Conservation (phyloP, 2,113 vertebrate species). For the human region GRCh38 chr21:13757001-13757500, state of each 20-base stretch:
- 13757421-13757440: no score
- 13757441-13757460: no score
- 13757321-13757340: not conserved
- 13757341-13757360: not conserved
- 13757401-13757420: not conserved
- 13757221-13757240: not conserved
- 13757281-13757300: not conserved
- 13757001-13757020: no score
- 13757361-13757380: not conserved
- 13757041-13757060: not conserved
- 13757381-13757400: not conserved
- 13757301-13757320: not conserved
- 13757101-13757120: not conserved
- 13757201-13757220: not conserved
- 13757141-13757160: not conserved
- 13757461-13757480: not conserved
- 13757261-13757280: not conserved
- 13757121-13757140: not conserved
- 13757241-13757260: not conserved
- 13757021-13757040: not conserved
- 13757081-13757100: not conserved
- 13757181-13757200: not conserved
- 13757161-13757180: not conserved
- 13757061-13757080: not conserved
- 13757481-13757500: not conserved